phyloP scores from a whole-genome alignment of 2,888 invertebrate genomes.

The Troilus luridus region DNA sequence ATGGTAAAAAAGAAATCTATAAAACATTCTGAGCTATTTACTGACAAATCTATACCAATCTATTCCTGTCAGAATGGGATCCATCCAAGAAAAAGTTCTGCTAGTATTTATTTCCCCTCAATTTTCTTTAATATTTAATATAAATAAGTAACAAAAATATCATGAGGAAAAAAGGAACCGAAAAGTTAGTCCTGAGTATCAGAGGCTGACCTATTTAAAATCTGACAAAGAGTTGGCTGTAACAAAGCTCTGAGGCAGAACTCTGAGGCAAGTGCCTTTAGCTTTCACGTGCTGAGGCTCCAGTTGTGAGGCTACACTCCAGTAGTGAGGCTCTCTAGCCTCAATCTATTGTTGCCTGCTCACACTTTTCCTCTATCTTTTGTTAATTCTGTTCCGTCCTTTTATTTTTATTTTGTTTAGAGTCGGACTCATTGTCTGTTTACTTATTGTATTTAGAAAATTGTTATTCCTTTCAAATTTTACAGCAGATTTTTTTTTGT shows the following conservation, averaged over 20 bases:
- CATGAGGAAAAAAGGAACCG: neutral
- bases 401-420: neutral
- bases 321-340: too few species aligned
- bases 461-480: too few species aligned
- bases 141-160: neutral
- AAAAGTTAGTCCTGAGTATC: too few species aligned
- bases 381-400: neutral
- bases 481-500: too few species aligned
- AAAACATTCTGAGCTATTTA: too few species aligned
- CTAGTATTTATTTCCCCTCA: too few species aligned
- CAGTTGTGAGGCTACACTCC: neutral
- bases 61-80: too few species aligned
- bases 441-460: neutral
- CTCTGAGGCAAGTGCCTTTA: neutral
- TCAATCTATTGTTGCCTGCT: neutral
- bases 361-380: neutral
- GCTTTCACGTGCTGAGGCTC: neutral
- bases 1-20: too few species aligned
- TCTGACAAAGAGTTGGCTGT: neutral
- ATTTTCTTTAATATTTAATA: too few species aligned
- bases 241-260: neutral
- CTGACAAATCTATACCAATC: too few species aligned
- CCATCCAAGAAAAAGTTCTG: too few species aligned
- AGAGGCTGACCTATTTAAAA: neutral
- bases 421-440: neutral